Percentiles rank a stretch among this genome's conserved stretches.
These are phyloP conservation scores for Petroica traversi DNA, from an alignment of 2,113 vertebrate species.

Conservation along the genomic window DNA sequence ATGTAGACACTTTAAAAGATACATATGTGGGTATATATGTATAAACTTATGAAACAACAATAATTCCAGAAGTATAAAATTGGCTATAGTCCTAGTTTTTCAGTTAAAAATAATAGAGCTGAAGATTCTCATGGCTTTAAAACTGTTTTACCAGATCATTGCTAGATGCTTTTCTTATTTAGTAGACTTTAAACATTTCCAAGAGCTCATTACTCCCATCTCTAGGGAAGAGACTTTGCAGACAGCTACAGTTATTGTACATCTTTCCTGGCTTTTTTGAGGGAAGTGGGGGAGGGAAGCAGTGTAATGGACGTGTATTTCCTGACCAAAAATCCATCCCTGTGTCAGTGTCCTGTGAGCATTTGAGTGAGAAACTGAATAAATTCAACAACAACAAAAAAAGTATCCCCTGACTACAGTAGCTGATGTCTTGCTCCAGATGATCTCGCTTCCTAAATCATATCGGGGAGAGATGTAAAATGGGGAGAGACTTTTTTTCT, in stretches of 20 bases:
- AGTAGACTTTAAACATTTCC: conserved; percentile 59
- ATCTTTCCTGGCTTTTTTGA: conserved; percentile 20
- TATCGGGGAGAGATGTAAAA: not conserved
- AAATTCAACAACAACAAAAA: not conserved
- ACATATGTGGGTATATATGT: not conserved
- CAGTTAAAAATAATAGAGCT: conserved; percentile 64
- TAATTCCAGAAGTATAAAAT: conserved; percentile 50
- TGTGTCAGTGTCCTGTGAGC: not conserved
- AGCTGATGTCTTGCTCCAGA: not conserved
- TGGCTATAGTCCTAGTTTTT: conserved; percentile 51
- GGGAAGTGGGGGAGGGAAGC: conserved; percentile 6
- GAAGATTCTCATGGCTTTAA: conserved; percentile 50
- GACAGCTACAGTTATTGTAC: conserved; percentile 33
- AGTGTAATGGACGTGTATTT: conserved; percentile 5
- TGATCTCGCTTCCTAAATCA: not conserved
- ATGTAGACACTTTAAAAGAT: not conserved
- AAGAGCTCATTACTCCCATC: conserved; percentile 49
- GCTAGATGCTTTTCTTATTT: conserved; percentile 66
- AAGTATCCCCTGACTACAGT: not conserved
- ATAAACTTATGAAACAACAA: not conserved
- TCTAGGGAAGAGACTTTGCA: conserved; percentile 36
- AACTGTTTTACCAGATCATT: conserved; percentile 57
- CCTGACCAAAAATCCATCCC: not conserved
- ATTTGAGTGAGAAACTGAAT: not conserved
- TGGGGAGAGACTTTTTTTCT: not conserved